Percentiles rank a stretch among this genome's conserved stretches.
Evolutionary conservation across 1,140 invertebrate genomes (phyloP).

Genomic region (Aphelenchoides besseyi): DNA sequence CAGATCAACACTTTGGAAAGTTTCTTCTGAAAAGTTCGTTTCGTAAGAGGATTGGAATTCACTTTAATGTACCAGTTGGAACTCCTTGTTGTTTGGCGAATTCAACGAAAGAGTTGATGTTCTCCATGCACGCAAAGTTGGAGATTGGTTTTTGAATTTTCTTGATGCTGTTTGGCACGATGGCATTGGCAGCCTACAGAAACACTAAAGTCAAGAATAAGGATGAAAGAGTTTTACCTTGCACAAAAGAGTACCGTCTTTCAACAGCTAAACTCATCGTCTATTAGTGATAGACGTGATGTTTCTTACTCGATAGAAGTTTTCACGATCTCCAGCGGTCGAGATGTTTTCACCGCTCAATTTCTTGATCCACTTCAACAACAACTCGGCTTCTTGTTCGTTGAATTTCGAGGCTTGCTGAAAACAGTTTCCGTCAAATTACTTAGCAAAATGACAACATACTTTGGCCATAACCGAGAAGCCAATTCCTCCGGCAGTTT

Average conservation of each 20-base stretch:
- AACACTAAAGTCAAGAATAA: not conserved
- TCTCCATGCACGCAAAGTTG: slow-evolving; percentile 97
- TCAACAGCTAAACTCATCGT: slow-evolving; percentile 57
- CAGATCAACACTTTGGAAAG: slow-evolving; percentile 33
- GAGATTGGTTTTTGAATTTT: slow-evolving; percentile 77
- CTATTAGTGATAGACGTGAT: too few species aligned
- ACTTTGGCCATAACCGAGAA: slow-evolving; percentile 60
- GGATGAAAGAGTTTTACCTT: slow-evolving; percentile 37
- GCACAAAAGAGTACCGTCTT: slow-evolving; percentile 63
- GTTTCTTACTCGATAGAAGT: slow-evolving; percentile 41
- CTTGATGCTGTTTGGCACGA: slow-evolving; percentile 73
- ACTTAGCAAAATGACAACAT: not conserved
- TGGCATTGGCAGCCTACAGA: slow-evolving; percentile 59
- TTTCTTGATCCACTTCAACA: slow-evolving; percentile 77
- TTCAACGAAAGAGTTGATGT: slow-evolving; percentile 88
- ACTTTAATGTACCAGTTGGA: slow-evolving; percentile 70
- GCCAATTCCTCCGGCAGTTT: slow-evolving; percentile 62
- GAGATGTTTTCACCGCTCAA: slow-evolving; percentile 44
- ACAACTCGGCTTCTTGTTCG: slow-evolving; percentile 81
- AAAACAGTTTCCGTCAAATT: slow-evolving; percentile 12
- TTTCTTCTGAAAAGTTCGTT: slow-evolving; percentile 78
- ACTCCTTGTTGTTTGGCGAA: slow-evolving; percentile 82
- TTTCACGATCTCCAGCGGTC: slow-evolving; percentile 44
- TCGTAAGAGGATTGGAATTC: not conserved
- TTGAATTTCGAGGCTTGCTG: slow-evolving; percentile 74